Conservation (phyloP, 2,113 vertebrate species). For the Eretmochelys imbricata region DNA sequence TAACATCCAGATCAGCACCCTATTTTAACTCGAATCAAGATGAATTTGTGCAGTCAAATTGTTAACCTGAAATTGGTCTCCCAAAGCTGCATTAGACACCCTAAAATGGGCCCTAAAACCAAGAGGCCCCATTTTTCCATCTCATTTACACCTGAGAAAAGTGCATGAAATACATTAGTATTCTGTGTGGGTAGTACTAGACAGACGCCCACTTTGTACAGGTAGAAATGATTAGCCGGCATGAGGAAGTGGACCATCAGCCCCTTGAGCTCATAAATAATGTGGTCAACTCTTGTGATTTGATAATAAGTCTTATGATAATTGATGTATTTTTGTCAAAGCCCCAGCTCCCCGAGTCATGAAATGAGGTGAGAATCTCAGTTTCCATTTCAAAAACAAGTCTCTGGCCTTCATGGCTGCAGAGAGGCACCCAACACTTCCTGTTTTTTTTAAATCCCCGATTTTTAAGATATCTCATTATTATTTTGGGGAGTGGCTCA, state of each 20-base stretch:
- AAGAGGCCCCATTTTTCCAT: neutral
- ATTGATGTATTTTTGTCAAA: neutral
- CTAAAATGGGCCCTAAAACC: neutral
- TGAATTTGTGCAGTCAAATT: neutral
- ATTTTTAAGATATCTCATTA: neutral
- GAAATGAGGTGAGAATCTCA: neutral
- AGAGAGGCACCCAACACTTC: neutral
- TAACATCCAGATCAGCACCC: fast-evolving
- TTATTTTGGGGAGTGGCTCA: neutral
- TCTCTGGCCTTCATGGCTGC: neutral
- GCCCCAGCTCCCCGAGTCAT: neutral
- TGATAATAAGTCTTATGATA: neutral
- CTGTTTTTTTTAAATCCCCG: neutral
- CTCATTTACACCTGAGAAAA: neutral
- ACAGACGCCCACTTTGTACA: too few species aligned
- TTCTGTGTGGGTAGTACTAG: too few species aligned
- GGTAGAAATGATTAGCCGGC: too few species aligned
- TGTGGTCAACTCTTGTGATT: neutral
- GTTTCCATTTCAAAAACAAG: neutral
- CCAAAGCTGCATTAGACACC: neutral
- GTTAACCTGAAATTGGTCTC: neutral
- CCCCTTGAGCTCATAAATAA: neutral
- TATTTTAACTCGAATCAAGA: neutral
- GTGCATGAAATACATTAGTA: neutral
- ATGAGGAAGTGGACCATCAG: neutral